phyloP scores from a whole-genome alignment of 2,888 invertebrate genomes.

The Trichopoda pennipes region DNA sequence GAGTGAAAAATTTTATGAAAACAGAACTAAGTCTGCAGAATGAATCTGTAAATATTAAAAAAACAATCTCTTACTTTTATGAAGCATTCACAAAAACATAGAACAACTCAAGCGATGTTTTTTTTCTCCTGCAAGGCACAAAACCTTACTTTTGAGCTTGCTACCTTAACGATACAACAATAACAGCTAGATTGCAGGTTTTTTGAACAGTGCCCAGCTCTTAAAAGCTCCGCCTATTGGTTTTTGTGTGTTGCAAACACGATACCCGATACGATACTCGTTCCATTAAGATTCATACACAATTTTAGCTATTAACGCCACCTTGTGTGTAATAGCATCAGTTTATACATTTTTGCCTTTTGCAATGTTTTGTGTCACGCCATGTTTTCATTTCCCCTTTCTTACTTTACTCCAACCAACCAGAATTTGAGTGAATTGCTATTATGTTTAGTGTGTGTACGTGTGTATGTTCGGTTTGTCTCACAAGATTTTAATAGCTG shows the following conservation, averaged over 20 bases:
- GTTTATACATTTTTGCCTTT: too few relatives aligned
- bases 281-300: too few relatives aligned
- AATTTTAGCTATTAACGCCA: too few relatives aligned
- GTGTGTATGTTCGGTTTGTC: too few relatives aligned
- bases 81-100: not conserved
- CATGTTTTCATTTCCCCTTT: constrained; percentile 40
- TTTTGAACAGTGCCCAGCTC: constrained; percentile 28
- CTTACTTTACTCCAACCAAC: constrained; percentile 15
- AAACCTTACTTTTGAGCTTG: not conserved
- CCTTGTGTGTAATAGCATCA: constrained; percentile 23
- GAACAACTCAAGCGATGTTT: constrained; percentile 38
- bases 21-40: constrained; percentile 19
- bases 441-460: too few relatives aligned
- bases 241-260: constrained; percentile 68
- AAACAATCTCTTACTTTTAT: too few relatives aligned
- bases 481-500: too few relatives aligned
- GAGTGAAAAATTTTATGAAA: not conserved
- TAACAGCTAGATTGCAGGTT: constrained; percentile 2
- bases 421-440: constrained; percentile 29
- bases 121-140: not conserved
- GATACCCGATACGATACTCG: too few relatives aligned
- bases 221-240: constrained; percentile 76
- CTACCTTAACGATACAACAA: not conserved
- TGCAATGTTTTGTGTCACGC: not conserved
- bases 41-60: not conserved